Percentiles rank a stretch among this genome's conserved stretches.
Conservation (phyloP, 2,113 vertebrate genomes). For the Mormyrus iriodes region DNA sequence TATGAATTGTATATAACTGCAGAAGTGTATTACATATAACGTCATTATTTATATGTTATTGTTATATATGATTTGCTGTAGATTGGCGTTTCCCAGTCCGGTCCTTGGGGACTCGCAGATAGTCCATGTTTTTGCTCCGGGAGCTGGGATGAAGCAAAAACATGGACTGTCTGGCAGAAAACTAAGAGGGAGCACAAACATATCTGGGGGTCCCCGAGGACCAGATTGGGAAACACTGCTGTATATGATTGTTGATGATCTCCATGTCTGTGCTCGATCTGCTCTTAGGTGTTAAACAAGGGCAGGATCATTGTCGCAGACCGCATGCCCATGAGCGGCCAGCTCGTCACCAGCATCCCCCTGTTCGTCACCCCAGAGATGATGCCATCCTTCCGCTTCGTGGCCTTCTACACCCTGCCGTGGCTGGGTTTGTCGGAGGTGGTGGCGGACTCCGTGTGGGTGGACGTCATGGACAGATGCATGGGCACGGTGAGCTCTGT, state of each 20-base stretch:
- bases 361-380: constrained; percentile 60
- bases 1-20: no score
- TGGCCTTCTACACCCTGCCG: constrained; percentile 68
- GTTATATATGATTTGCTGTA: no score
- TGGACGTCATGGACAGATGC: constrained; percentile 73
- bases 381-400: constrained; percentile 79
- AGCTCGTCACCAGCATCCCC: constrained; percentile 28
- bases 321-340: constrained; percentile 21
- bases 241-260: not conserved
- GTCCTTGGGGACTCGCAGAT: no score
- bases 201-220: not conserved
- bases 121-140: no score
- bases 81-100: no score
- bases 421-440: constrained; percentile 46
- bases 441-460: constrained; percentile 76
- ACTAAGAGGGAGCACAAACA: not conserved
- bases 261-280: not conserved
- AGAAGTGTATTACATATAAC: no score
- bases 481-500: constrained; percentile 65
- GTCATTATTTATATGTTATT: no score
- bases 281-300: constrained; percentile 72
- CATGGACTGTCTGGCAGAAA: no score
- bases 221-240: not conserved
- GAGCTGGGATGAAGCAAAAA: no score
- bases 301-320: constrained; percentile 59